phyloP scores from a whole-genome alignment of 2,113 vertebrate species.

The Otis tarda region DNA sequence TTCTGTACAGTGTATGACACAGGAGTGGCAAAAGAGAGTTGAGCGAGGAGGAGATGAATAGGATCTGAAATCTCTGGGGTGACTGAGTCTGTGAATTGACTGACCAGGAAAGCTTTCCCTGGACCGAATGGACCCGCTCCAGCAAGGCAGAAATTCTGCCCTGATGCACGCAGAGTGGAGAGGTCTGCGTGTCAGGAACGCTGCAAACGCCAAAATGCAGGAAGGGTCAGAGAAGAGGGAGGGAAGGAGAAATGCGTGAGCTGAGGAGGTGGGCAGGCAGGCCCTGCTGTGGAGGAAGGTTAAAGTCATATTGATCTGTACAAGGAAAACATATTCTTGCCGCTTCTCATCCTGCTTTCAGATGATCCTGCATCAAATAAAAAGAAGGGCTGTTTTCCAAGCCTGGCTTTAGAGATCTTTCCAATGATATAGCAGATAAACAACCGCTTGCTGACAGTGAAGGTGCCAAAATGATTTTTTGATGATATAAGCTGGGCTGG shows the following conservation, averaged over 20 bases:
- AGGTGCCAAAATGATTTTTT: constrained; percentile 69
- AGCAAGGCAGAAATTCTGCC: background rate
- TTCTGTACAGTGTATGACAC: fast-evolving
- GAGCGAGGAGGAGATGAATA: background rate
- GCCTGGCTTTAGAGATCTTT: constrained; percentile 66
- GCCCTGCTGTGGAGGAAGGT: constrained; percentile 46
- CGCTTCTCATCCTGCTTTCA: constrained; percentile 65
- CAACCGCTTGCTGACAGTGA: constrained; percentile 63
- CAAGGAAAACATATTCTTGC: constrained; percentile 57
- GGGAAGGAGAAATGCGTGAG: background rate
- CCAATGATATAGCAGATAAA: constrained; percentile 63
- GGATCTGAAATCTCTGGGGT: background rate
- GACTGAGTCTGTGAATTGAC: background rate
- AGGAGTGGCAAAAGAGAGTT: background rate
- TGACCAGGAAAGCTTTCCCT: background rate
- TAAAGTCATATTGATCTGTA: constrained; percentile 72
- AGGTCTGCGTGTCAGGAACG: background rate
- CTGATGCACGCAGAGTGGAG: fast-evolving
- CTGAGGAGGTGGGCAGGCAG: background rate
- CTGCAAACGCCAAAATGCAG: background rate
- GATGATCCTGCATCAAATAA: constrained; percentile 69
- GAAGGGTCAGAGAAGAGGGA: background rate
- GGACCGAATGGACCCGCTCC: fast-evolving
- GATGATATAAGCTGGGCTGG: constrained; percentile 60
- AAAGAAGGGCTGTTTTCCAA: constrained; percentile 67